phyloP scores from a whole-genome alignment of 2,888 invertebrate genomes.

The Eristalis arbustorum region DNA sequence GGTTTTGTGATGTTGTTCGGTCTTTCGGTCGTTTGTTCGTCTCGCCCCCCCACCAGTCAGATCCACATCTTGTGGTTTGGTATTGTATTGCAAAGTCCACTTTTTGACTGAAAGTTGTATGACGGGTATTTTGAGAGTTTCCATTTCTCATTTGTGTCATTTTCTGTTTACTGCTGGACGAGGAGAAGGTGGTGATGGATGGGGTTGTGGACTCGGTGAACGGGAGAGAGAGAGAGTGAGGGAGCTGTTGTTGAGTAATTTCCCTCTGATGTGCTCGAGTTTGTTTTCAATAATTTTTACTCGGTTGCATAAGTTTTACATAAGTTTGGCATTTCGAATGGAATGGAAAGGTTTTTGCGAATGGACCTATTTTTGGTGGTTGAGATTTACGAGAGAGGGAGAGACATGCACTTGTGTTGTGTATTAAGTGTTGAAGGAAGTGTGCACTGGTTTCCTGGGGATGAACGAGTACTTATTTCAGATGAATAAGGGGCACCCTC shows the following conservation, averaged over 20 bases:
- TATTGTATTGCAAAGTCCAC: conserved; percentile 28
- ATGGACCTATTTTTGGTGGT: background rate
- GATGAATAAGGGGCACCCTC: too few relatives aligned
- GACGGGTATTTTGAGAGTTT: conserved; percentile 2
- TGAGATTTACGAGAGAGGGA: too few relatives aligned
- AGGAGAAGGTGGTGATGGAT: background rate
- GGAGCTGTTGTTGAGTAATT: conserved; percentile 23
- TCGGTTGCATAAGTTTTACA: conserved; percentile 17
- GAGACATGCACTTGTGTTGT: background rate
- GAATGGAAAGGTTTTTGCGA: background rate
- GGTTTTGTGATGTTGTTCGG: background rate
- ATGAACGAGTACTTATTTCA: too few relatives aligned
- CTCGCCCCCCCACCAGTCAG: background rate
- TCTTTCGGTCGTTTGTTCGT: too few relatives aligned
- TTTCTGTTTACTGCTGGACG: background rate
- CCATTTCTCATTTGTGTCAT: background rate
- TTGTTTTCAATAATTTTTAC: conserved; percentile 29
- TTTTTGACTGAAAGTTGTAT: conserved; percentile 13
- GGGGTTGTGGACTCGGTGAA: background rate
- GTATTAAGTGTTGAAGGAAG: background rate
- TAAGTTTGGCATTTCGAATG: background rate
- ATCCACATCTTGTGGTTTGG: background rate
- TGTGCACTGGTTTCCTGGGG: too few relatives aligned
- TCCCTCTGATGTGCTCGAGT: conserved; percentile 13
- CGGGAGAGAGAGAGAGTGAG: too few relatives aligned